Evolutionary conservation across 2,888 invertebrate genomes (phyloP).

Genomic region (Dynastes hyllus): DNA sequence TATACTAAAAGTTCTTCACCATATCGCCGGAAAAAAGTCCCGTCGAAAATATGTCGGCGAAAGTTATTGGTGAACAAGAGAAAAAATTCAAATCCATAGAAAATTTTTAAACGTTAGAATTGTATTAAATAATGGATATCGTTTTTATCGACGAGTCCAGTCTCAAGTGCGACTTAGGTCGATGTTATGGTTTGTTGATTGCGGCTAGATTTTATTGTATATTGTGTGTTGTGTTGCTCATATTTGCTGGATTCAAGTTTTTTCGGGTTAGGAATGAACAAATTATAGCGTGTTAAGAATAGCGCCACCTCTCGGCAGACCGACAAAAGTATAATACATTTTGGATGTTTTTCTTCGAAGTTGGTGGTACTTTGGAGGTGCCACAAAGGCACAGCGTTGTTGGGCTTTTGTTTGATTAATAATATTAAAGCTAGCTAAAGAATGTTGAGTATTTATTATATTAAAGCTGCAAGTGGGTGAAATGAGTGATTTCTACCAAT

Average conservation of each 20-base stretch:
- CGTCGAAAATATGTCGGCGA: conserved; percentile 9
- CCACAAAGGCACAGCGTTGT: no score
- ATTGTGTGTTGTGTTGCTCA: neutral
- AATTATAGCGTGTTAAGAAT: no score
- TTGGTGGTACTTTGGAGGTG: no score
- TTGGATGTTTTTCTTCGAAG: no score
- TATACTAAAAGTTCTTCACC: conserved; percentile 35
- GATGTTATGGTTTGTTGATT: conserved; percentile 41
- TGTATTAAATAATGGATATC: conserved; percentile 25
- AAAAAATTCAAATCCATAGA: neutral
- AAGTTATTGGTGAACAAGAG: neutral
- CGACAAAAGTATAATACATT: no score
- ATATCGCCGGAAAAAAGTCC: neutral
- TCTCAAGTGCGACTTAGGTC: conserved; percentile 1
- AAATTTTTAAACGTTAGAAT: conserved; percentile 23
- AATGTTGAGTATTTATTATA: no score
- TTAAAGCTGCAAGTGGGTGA: no score
- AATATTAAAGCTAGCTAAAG: no score
- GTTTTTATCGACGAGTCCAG: conserved; percentile 21
- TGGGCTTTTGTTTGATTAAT: no score
- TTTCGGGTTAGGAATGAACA: no score
- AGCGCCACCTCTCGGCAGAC: no score
- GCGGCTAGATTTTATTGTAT: neutral
- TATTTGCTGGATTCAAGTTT: neutral
- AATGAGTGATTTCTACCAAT: no score